Evolutionary conservation across 2,113 vertebrate species (phyloP), one percentile per base, ranked within the genome.

Genomic region (Bujurquina vittata): DNA sequence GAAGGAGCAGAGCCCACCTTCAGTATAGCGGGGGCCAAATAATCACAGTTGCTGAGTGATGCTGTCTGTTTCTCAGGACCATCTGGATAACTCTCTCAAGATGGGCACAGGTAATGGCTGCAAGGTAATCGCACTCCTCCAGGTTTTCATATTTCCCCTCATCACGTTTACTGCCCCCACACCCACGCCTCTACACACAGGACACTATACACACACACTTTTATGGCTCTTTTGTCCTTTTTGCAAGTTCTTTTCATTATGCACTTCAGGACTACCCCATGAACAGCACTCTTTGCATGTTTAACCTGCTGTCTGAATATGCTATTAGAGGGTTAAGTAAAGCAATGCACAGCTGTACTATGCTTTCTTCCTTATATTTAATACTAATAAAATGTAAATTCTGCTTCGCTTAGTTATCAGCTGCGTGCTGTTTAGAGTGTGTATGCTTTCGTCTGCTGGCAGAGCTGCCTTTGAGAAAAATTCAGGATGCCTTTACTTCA

Each of bases 11-110:
- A 81, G 37, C 80, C 52, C 49, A 75, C 9, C 18, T 77, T 35
- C 67, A 52, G 59, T 78, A 35, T 33, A 60, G 77, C 62, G 58
- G 79, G 43, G 57, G 84, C 87, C 86, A 86, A 91, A 87, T 94
- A 91, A 93, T 94, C 84, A 87, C 40, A 88, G 79, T 79, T 88
- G 89, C 65, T 88, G 93, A 94, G 76, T 90, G 93, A 94, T 84
- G 92, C 89, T 85, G 87, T 90, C 91, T 90, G 74, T 87, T 84
- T 89, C 59, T 81, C 69, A 56, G 77, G 1, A 67, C 59, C 87
- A 88, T 90, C 26, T 26, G 26, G 26, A 26, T 49, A 59, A 60
- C 55, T 18, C 40, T 77, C 78, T 88, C 22, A 74, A 59, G 79
- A 54, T 74, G 77, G 17, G 4, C 8, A 8, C 75, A 80, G 87